Evolutionary conservation across 1,140 invertebrate genomes (phyloP), one percentile per base, ranked within the genome.

Genomic region (Diorhabda sublineata): DNA sequence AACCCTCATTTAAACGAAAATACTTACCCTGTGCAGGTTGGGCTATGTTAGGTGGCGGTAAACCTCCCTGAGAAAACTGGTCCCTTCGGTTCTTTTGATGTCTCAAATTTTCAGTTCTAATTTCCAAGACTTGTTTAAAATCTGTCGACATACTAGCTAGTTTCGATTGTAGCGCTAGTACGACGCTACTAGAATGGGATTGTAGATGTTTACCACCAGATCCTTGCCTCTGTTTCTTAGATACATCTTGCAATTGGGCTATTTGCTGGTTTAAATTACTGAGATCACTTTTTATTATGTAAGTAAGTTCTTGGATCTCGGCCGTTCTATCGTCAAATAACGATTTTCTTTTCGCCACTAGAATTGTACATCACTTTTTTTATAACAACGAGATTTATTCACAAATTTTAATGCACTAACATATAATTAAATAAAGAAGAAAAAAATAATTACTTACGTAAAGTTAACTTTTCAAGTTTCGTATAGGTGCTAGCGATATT

Each of bases 271-370:
- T 99, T 65, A 99, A 85, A 76, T 91, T 93, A 81, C 90, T 92
- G 64, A 99, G 87, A 83, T 99, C 98, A 75, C 95, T 92, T 84
- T 98, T 99, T 44, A 99, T 98, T 59, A 98, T 98, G 77, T 96
- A 96, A 2, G 97, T 98, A 56, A 99, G 82, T 81, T 99, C 96
- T 82, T 99, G 95, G 64, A 99, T 98, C 85, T 99, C 97, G 69
- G 91, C 86, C 59, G 95, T 92, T 81, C 92, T 86, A 79, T 99
- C 97, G 84, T 99, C 96, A 85, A 99, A 99, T 59, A 99, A 85
- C 0, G 96, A 97, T 82, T 97, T 98, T 77, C 92, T 91, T 84
- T 98, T 98, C 4, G 97, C 97, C 87, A 99, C 94, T 97, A 80
- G 47, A 52, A 52, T 8, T 52, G n/a, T 6, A 3, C 6, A 52